Base-by-base conservation (phyloP, 2,797 vertebrate genomes). In the Taeniopygia guttata region DNA sequence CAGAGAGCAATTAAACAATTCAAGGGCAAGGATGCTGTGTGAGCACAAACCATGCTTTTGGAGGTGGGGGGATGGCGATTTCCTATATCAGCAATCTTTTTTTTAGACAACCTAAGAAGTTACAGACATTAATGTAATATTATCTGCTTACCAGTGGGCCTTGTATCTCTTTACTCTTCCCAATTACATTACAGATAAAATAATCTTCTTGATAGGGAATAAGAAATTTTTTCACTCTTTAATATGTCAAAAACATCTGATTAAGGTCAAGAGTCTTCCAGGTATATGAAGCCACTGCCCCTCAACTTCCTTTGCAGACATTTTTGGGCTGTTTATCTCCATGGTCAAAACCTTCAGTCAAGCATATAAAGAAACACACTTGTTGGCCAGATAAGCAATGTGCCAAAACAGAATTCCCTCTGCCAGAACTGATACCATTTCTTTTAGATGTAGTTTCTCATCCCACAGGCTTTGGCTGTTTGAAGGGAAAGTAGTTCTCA, bases 401-500 rank as follows among this genome's bases (percentile, higher is more conserved):
- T 90, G 92, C 84, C 86, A 94, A 91, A 95, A 93, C 84, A 92
- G 70, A 92, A 90, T 96, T 96, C 87, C 92, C 81, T 76, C 81
- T 94, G 90, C 92, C 92, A 96, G 70, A 49, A 48, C 67, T n/a
- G 84, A 87, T 93, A 79, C 63, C 42, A 48, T 63, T 93, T 95
- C n/a, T 2, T 89, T 78, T 88, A 79, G 45, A 90, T 86, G 73
- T 64, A 75, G 70, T 68, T 95, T 93, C 74, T 96, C 90, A 92
- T 86, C 88, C 87, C 77, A 84, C 91, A 81, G 42, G 55, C 42
- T 95, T 93, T 0, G 21, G 80, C 83, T 93, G 74, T 94, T 87
- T 93, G 86, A 95, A 95, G 38, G 52, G 67, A 96, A 95, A 91
- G 83, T 83, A 93, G 85, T 70, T 91, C 69, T 91, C 70, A 25